These are phyloP conservation scores for Spodoptera picta DNA, from an alignment of 2,888 invertebrate genomes.

Conservation along the genomic window DNA sequence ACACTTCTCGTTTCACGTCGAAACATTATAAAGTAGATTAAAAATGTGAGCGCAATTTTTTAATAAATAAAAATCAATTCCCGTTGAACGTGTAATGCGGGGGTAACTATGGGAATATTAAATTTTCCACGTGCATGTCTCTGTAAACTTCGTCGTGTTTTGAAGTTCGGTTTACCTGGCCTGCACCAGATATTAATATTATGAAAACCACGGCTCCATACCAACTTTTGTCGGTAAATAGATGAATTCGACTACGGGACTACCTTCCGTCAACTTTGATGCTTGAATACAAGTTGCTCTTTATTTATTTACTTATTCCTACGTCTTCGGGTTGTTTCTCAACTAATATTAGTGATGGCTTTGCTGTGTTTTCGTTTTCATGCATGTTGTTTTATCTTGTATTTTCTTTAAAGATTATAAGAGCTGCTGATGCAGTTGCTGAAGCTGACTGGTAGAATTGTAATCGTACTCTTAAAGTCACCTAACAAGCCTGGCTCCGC, in stretches of 20 bases:
- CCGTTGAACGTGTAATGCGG: conserved; percentile 22
- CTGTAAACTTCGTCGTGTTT: conserved; percentile 76
- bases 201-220: conserved; percentile 71
- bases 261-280: conserved; percentile 55
- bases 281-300: conserved; percentile 29
- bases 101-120: conserved; percentile 70
- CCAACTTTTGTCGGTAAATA: conserved; percentile 69
- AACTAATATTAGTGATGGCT: conserved; percentile 21
- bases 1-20: conserved; percentile 1
- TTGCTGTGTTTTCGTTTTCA: background rate
- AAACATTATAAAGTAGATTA: conserved; percentile 3
- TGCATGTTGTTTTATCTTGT: too few species aligned
- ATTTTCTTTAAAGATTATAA: too few species aligned
- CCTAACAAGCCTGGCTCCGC: too few species aligned
- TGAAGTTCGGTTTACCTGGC: conserved; percentile 78
- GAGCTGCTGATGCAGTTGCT: too few species aligned
- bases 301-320: conserved; percentile 39
- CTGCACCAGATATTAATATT: conserved; percentile 78
- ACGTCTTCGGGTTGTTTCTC: conserved; percentile 23
- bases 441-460: too few species aligned
- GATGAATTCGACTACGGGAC: conserved; percentile 65
- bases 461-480: too few species aligned
- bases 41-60: conserved; percentile 21
- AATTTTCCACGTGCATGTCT: conserved; percentile 80
- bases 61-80: conserved; percentile 43